Evolutionary conservation across 2,888 invertebrate genomes (phyloP).

Genomic region (Eristalis intricaria): DNA sequence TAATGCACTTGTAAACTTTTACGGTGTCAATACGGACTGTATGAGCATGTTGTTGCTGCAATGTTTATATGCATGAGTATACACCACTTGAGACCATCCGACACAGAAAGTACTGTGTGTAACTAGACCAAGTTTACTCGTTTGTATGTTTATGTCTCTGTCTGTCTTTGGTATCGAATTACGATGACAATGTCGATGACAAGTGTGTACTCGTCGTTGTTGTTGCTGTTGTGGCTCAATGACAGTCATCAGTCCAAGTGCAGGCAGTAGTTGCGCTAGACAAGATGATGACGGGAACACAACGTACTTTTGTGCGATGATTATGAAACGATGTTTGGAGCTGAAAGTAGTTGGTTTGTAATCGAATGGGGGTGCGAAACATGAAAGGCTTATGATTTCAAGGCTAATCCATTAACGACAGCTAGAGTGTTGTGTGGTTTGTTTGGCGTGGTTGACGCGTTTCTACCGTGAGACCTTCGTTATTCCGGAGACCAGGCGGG

Average conservation of each 20-base stretch:
- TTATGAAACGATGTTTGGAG: not conserved
- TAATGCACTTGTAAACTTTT: slow-evolving; percentile 62
- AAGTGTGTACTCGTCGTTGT: slow-evolving; percentile 35
- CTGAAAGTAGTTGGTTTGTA: not conserved
- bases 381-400: not conserved
- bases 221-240: not conserved
- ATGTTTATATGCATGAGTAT: slow-evolving; percentile 61
- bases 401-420: not conserved
- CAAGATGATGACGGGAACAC: not conserved
- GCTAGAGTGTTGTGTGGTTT: not conserved
- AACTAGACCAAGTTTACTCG: slow-evolving; percentile 68
- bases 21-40: slow-evolving; percentile 13
- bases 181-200: slow-evolving; percentile 65
- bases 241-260: not conserved
- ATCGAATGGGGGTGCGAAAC: not conserved
- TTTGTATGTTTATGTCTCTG: slow-evolving; percentile 24
- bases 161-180: slow-evolving; percentile 52
- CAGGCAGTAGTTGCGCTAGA: not conserved
- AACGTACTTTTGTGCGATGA: not conserved
- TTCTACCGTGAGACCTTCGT: too few relatives aligned
- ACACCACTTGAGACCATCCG: slow-evolving; percentile 17
- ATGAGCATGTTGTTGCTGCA: slow-evolving; percentile 23
- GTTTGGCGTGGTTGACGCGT: not conserved
- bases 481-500: too few relatives aligned
- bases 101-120: slow-evolving; percentile 46